Evolutionary conservation across 1,140 invertebrate species (phyloP).

Genomic region (Cherax quadricarinatus): DNA sequence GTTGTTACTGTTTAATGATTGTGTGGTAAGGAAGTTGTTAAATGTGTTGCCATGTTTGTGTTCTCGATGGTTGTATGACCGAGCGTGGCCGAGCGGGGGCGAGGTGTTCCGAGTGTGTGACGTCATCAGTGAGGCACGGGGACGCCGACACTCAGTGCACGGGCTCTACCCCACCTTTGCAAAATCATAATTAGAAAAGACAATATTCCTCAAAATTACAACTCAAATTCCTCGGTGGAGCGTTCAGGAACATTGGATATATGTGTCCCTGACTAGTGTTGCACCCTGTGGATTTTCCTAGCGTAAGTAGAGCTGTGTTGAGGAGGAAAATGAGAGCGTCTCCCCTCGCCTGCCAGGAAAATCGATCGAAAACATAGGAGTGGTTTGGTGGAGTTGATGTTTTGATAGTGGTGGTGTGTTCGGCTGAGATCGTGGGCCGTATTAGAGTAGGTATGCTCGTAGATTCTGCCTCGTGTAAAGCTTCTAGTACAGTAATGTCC

Average conservation of each 20-base stretch:
- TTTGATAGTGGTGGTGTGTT: constrained; percentile 66
- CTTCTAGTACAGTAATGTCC: constrained; percentile 28
- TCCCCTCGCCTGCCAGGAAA: constrained; percentile 13
- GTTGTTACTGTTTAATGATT: too few species aligned
- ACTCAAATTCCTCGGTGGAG: constrained; percentile 49
- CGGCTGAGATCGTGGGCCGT: constrained; percentile 62
- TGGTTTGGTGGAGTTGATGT: constrained; percentile 59
- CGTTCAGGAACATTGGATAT: constrained; percentile 39
- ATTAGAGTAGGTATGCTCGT: constrained; percentile 64
- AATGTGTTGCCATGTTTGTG: not conserved
- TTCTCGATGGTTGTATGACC: not conserved
- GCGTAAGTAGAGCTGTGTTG: constrained; percentile 57
- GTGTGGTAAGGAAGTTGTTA: not conserved
- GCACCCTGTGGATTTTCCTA: constrained; percentile 58
- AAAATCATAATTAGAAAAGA: constrained; percentile 53
- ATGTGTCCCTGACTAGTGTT: constrained; percentile 66
- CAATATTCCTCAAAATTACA: constrained; percentile 53
- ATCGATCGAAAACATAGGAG: constrained; percentile 61
- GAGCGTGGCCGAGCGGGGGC: constrained; percentile 35
- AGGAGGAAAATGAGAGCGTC: constrained; percentile 37
- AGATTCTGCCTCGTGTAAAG: not conserved
- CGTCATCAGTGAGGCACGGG: constrained; percentile 54
- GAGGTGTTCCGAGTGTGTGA: constrained; percentile 29
- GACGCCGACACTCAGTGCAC: constrained; percentile 47
- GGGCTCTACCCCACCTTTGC: constrained; percentile 57